Evolutionary conservation across 2,113 vertebrate genomes (phyloP).

Genomic region (Cardinalis cardinalis): DNA sequence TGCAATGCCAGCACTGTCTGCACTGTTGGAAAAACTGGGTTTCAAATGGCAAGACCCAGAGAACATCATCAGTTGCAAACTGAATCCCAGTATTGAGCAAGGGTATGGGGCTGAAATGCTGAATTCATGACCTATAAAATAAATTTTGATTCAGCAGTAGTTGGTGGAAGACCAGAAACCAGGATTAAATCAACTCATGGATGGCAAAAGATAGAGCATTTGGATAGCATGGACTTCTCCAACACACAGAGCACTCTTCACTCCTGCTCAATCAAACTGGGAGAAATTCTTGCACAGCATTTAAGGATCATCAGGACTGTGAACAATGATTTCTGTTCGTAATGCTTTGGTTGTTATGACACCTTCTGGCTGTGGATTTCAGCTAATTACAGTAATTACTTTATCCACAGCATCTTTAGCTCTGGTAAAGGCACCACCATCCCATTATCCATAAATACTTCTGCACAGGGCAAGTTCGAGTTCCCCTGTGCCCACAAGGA

Average conservation of each 20-base stretch:
- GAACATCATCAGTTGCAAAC: background rate
- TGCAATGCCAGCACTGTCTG: background rate
- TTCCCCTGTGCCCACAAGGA: background rate
- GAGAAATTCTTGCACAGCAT: background rate
- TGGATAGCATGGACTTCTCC: background rate
- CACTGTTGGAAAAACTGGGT: background rate
- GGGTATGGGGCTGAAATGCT: background rate
- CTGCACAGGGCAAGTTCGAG: rapidly evolving
- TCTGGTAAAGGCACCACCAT: background rate
- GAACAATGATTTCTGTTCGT: constrained; percentile 10
- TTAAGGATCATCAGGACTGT: background rate
- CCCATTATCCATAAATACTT: background rate
- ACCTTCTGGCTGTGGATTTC: constrained; percentile 51
- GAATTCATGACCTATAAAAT: background rate
- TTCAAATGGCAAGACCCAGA: background rate
- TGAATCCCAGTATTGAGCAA: background rate
- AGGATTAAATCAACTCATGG: background rate
- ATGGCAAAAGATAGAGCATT: background rate
- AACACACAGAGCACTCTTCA: background rate
- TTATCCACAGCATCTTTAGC: background rate
- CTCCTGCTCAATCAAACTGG: background rate
- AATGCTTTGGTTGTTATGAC: constrained; percentile 49
- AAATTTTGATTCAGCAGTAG: background rate
- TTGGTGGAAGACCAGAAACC: background rate
- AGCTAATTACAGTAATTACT: constrained; percentile 44